Evolutionary conservation across 92 coral and sea anemone genomes (phyloP).

Genomic region (Micromussa lordhowensis): DNA sequence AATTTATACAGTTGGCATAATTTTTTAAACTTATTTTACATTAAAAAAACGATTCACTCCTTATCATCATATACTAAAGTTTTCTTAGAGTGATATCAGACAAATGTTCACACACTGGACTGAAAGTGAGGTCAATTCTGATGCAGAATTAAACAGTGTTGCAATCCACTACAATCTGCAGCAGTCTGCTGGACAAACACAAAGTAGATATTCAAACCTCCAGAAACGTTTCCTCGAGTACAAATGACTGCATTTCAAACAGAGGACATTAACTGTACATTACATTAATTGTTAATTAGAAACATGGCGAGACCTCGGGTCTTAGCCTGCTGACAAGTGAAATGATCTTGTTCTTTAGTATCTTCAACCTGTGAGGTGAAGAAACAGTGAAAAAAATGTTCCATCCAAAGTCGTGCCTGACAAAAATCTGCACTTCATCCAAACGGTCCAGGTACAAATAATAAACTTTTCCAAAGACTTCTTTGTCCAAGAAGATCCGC

Average conservation of each 20-base stretch:
- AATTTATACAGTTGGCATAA: conserved; percentile 22
- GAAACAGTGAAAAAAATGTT: not conserved
- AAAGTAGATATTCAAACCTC: not conserved
- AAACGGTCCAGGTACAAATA: not conserved
- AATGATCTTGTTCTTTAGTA: not conserved
- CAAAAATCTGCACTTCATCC: conserved; percentile 16
- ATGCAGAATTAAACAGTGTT: not conserved
- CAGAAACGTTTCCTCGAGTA: not conserved
- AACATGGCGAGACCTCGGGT: not conserved
- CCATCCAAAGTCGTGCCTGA: conserved; percentile 21
- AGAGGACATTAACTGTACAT: conserved; percentile 1
- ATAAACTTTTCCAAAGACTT: not conserved
- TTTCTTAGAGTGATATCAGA: conserved; percentile 6
- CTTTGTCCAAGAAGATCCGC: conserved; percentile 11
- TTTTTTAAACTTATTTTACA: conserved; percentile 44
- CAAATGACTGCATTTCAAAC: conserved; percentile 21
- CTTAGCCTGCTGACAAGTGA: not conserved
- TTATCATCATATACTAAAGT: conserved; percentile 10
- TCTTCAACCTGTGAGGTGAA: not conserved
- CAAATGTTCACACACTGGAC: not conserved
- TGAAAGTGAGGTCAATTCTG: not conserved
- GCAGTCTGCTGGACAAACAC: not conserved
- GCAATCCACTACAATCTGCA: not conserved
- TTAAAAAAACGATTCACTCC: conserved; percentile 45
- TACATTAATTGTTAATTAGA: not conserved